Evolutionary conservation across 2,888 invertebrate species (phyloP).

Genomic region (Thereva unica): DNA sequence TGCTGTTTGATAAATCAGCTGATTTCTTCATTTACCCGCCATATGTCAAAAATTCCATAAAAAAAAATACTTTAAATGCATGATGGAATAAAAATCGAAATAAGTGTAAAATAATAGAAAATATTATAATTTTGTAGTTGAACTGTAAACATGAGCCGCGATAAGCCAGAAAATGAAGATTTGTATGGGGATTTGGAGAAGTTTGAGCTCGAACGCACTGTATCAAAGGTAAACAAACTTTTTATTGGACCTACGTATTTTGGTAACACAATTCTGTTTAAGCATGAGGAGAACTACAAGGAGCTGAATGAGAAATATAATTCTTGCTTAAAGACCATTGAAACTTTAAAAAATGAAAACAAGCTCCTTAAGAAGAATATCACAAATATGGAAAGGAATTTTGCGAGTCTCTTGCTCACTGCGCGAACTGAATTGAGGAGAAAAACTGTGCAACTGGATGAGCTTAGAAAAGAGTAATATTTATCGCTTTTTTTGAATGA

Average conservation of each 20-base stretch:
- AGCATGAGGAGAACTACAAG: conserved; percentile 51
- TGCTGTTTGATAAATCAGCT: too few species aligned
- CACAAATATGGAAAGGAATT: conserved; percentile 49
- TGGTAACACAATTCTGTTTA: neutral
- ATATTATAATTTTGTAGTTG: too few species aligned
- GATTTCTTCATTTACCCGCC: too few species aligned
- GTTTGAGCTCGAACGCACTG: conserved; percentile 48
- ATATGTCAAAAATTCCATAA: too few species aligned
- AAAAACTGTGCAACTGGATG: conserved; percentile 50
- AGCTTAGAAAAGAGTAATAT: conserved; percentile 51
- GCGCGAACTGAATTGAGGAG: conserved; percentile 53
- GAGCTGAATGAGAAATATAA: conserved; percentile 48
- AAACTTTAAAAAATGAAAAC: conserved; percentile 46
- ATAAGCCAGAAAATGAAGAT: conserved; percentile 45
- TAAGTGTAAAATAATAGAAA: too few species aligned
- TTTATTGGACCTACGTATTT: neutral
- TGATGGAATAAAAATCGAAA: too few species aligned
- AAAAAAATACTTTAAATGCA: too few species aligned
- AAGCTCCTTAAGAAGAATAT: conserved; percentile 48
- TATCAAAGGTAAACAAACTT: conserved; percentile 46
- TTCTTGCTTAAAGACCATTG: conserved; percentile 45
- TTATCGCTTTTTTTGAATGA: neutral
- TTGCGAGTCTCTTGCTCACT: conserved; percentile 52
- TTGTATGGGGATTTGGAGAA: conserved; percentile 54
- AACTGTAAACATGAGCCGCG: too few species aligned